Evolutionary conservation across 64 coral and sea anemone genomes (phyloP).

Genomic region (Hydrozoanthus tunicans): DNA sequence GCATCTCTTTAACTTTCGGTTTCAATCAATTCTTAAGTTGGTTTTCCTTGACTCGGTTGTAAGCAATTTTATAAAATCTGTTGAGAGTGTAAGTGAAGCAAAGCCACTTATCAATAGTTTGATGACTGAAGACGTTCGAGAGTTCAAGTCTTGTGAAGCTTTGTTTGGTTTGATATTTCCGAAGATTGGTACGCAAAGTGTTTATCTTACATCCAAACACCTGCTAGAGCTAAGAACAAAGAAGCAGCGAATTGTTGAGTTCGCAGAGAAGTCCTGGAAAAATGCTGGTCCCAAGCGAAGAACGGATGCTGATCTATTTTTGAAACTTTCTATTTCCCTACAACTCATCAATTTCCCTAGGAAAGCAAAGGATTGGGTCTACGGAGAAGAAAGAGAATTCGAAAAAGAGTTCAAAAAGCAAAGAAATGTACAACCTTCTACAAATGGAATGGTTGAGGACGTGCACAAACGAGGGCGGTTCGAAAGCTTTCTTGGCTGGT

Average conservation of each 20-base stretch:
- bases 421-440: neutral
- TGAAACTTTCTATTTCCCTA: constrained; percentile 70
- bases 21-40: constrained; percentile 57
- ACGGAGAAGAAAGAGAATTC: constrained; percentile 67
- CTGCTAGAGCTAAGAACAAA: neutral
- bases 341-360: constrained; percentile 33
- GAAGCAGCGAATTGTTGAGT: constrained; percentile 32
- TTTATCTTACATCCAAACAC: neutral
- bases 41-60: constrained; percentile 69
- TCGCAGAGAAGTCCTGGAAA: constrained; percentile 44
- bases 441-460: constrained; percentile 25
- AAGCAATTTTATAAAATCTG: constrained; percentile 22
- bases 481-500: constrained; percentile 62
- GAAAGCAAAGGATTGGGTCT: constrained; percentile 32
- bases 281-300: constrained; percentile 8
- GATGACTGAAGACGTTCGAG: neutral
- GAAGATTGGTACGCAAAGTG: constrained; percentile 19
- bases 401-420: constrained; percentile 18
- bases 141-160: constrained; percentile 53
- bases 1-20: constrained; percentile 53
- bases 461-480: constrained; percentile 15
- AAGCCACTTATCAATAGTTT: neutral
- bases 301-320: constrained; percentile 65
- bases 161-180: constrained; percentile 75
- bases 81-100: neutral